Base-by-base conservation (phyloP, 2,888 invertebrate genomes). In the Gnatocerus cornutus region DNA sequence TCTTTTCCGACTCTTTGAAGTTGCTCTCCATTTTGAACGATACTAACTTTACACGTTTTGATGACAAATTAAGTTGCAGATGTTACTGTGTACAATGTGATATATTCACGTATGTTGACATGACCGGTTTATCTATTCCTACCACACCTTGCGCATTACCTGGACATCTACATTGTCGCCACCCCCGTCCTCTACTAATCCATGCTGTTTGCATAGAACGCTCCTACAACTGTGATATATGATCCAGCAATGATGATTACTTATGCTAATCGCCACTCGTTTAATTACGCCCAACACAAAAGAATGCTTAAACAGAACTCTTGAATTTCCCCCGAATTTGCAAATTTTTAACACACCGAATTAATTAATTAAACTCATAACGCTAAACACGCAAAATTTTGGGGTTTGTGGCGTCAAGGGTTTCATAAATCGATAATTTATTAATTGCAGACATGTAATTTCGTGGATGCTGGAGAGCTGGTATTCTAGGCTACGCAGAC, bases 131-230 rank as follows among this genome's bases (percentile, higher is more conserved):
- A 77, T 71, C 76, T 73, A 74, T 75, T 71, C 69, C 73, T 68
- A 77, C 78, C 78, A 72, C 77, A 77, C 78, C 78, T 78, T 75
- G 73, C 72, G 72, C 70, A 67, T 71, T 69, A 73, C 74, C 64
- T 71, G 61, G 65, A 71, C 70, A 71, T 69, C 65, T 71, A 73
- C 67, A 68, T 41, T 61, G 64, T 69, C 58, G 62, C 69, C 71
- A 62, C 68, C 63, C 68, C 67, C 73, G 61, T 66, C 56, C 63
- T 62, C 41, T 14, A 56, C 62, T 56, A 68, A 29, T 55, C 63
- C 55, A 29, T 48, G 56, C 56, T 64, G 52, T 59, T 64, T 50
- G 48, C 27, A 41, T 5, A 53, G 27, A 63, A 33, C 63, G 46
- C 68, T 56, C 68, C 63, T 58, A 46, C 16, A 7, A 52, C 29